Base-by-base conservation (phyloP, 2,888 invertebrate genomes). In the Geophilus truncorum region DNA sequence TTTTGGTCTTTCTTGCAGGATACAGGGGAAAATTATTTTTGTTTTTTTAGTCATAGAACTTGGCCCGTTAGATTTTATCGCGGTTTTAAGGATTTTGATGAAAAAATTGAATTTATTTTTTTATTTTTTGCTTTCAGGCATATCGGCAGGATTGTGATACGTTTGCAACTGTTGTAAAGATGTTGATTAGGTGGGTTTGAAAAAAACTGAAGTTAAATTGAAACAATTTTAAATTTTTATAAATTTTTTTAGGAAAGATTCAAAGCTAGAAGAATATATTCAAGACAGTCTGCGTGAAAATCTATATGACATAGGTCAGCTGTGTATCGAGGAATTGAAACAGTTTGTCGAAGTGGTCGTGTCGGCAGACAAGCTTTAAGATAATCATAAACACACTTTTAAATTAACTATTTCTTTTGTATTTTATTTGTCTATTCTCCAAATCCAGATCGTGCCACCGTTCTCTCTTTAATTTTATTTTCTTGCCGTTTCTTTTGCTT, bases 201-300 rank as follows among this genome's bases (percentile, higher is more conserved):
- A 76, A 76, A n/a, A 18, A 7, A 10, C 23, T 6, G 25, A 77
- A 30, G 23, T 77, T 30, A 1, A 5, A 40, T 40, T 40, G 2
- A n/a, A n/a, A n/a, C n/a, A n/a, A n/a, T 57, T 57, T 18, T 9
- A 18, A 15, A 57, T 62, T 5, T 62, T 62, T 40, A 36, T 78
- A 12, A 4, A 32, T 25, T 75, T 12, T 76, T 75, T 6, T 25
- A 80, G 80, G 18, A 80, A 80, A 36, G 80, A 80, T 51, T 36
- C 70, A 76, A 76, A 30, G 34, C 36, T 80, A 12, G 80, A 80
- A 23, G 80, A 80, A 34, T 34, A 76, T 34, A 28, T 80, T 18
- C 80, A 80, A 36, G 36, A 70, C 76, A 80, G 80, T 36, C 34
- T 80, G 25, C 80, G 80, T n/a, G 34, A 80, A 23, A 80, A 80